phyloP scores from a whole-genome alignment of 2,113 vertebrate genomes.

The Cyanistes caeruleus region DNA sequence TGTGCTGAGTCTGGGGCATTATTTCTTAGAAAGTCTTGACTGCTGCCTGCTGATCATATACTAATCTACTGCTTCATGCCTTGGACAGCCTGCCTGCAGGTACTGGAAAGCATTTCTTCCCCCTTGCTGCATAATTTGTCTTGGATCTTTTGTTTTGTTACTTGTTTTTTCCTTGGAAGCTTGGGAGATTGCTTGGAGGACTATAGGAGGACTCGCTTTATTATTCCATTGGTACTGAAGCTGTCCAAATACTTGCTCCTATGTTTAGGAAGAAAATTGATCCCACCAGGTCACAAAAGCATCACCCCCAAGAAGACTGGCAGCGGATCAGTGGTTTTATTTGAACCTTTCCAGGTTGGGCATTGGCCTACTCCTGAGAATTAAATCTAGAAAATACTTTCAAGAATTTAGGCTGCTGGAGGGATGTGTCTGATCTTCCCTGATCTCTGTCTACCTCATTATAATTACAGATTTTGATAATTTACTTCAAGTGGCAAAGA shows the following conservation, averaged over 20 bases:
- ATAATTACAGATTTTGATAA: not conserved
- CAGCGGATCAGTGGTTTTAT: not conserved
- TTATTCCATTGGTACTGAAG: not conserved
- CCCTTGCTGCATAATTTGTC: not conserved
- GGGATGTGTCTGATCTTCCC: not conserved
- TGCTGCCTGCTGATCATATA: not conserved
- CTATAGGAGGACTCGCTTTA: not conserved
- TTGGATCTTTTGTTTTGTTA: not conserved
- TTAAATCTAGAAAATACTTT: constrained; percentile 11
- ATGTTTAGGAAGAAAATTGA: not conserved
- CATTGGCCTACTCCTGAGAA: not conserved
- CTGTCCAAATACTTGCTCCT: not conserved
- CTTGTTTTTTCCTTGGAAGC: not conserved
- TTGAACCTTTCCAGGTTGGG: not conserved
- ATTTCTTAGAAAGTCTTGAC: not conserved
- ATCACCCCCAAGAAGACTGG: not conserved
- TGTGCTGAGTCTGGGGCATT: not conserved
- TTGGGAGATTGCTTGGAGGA: not conserved
- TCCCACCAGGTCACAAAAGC: not conserved
- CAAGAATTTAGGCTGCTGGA: not conserved
- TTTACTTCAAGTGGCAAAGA: not conserved
- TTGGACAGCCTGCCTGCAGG: not conserved
- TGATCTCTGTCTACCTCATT: not conserved
- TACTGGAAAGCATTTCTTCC: not conserved
- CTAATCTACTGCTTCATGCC: not conserved